These are phyloP conservation scores for Arrhopalites spinosus DNA, from an alignment of 2,888 invertebrate species.

Conservation along the genomic window DNA sequence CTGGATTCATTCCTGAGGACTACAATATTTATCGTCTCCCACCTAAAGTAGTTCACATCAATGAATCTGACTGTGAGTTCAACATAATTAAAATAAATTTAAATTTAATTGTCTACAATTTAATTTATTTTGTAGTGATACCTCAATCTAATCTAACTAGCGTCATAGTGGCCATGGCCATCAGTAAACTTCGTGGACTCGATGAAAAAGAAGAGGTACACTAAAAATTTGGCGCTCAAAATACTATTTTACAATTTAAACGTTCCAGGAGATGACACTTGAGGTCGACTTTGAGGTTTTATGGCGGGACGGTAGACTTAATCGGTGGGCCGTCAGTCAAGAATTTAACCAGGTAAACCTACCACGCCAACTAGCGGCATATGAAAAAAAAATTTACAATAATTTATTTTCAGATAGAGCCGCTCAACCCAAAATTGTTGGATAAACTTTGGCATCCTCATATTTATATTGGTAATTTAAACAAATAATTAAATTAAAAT, in stretches of 20 bases:
- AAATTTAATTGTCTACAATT: too few species aligned
- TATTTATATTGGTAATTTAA: background rate
- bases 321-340: background rate
- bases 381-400: too few species aligned
- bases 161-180: background rate
- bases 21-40: too few species aligned
- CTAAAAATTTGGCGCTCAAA: background rate
- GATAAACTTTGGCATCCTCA: background rate
- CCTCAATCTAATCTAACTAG: background rate
- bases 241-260: too few species aligned
- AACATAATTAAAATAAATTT: too few species aligned
- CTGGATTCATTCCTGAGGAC: too few species aligned
- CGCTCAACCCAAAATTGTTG: background rate
- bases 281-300: background rate
- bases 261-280: background rate
- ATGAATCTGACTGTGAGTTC: too few species aligned
- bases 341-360: too few species aligned
- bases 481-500: background rate
- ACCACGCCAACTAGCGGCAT: too few species aligned
- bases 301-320: background rate
- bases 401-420: too few species aligned
- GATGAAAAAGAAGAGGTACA: constrained; percentile 1
- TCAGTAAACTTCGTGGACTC: background rate
- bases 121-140: background rate
- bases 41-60: too few species aligned